Evolutionary conservation across 2,797 vertebrate genomes (phyloP), one percentile per base, ranked within the genome.

Genomic region (Dicrostonyx torquatus): DNA sequence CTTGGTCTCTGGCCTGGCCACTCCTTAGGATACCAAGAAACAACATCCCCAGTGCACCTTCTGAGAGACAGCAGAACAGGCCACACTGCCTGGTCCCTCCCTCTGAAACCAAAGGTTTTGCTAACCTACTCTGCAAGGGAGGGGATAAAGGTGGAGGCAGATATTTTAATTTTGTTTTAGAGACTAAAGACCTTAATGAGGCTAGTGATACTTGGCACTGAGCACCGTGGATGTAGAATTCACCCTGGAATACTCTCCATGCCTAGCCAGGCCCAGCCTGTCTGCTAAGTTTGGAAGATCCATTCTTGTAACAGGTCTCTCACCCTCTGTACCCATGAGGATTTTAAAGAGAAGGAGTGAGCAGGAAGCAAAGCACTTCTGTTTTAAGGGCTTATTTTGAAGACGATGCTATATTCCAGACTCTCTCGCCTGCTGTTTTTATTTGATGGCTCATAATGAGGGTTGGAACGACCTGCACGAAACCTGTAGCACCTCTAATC

Each of bases 201-300:
- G 93, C 95, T 90, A 78, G 66, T 82, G 97, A 97, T 95, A 97
- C 96, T 97, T 96, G 96, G 96, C 95, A 75, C 66, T 20, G 68
- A 45, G 83, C 53, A 18, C 60, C 50, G 14, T 6, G 24, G 66
- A 18, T 86, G 88, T 83, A 40, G 89, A 40, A 73, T 73, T 93
- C 15, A 82, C 75, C 45, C 75, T 7, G 0, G 64, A 5, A 87
- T 93, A 55, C 60, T 96, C 70, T 70, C 78, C n/a, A 11, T n/a
- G 11, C 86, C 91, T 87, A 8, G 13, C 75, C 92, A 91, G 76
- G 90, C 34, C 88, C 90, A 76, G 95, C 95, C 95, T 93, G 95
- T 93, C 76, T 29, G 87, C 72, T 85, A 37, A 62, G 79, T 80
- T 90, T n/a, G 24, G 87, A 90, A 62, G 88, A 72, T 62, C 80